phyloP scores from a whole-genome alignment of 2,113 vertebrate species.

The Pseudonaja textilis region DNA sequence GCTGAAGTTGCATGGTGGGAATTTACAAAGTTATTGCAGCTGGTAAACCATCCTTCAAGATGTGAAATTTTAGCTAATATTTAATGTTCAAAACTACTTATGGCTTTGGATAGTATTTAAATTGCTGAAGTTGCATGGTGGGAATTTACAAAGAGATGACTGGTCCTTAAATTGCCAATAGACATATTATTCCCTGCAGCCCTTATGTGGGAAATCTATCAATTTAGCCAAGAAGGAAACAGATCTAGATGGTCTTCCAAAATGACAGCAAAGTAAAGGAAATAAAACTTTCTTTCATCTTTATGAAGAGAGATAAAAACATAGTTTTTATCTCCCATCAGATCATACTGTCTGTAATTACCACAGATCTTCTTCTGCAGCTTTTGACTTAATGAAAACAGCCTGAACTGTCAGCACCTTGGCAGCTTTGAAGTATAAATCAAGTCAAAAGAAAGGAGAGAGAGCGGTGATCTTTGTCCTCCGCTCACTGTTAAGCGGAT shows the following conservation, averaged over 20 bases:
- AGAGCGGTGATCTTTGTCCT: conserved; percentile 5
- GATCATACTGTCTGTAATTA: conserved; percentile 3
- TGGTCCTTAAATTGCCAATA: neutral
- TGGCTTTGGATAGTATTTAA: neutral
- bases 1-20: too few species aligned
- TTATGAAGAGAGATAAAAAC: conserved; percentile 19
- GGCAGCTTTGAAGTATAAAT: conserved; percentile 23
- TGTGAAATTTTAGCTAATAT: neutral
- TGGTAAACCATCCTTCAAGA: neutral
- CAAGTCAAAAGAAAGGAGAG: neutral
- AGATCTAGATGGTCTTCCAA: neutral
- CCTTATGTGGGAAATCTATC: neutral
- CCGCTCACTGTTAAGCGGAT: conserved; percentile 27
- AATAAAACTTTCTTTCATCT: conserved; percentile 17
- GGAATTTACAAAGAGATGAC: neutral
- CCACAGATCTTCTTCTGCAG: conserved; percentile 21
- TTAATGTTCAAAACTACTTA: neutral
- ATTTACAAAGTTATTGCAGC: neutral
- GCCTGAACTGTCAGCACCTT: neutral
- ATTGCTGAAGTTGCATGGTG: neutral
- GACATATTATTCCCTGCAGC: neutral
- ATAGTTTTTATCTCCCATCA: neutral
- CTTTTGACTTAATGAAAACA: conserved; percentile 26
- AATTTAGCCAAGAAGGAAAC: neutral
- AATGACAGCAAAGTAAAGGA: neutral